phyloP scores from a whole-genome alignment of 2,888 invertebrate genomes.

The Xestia c-nigrum region DNA sequence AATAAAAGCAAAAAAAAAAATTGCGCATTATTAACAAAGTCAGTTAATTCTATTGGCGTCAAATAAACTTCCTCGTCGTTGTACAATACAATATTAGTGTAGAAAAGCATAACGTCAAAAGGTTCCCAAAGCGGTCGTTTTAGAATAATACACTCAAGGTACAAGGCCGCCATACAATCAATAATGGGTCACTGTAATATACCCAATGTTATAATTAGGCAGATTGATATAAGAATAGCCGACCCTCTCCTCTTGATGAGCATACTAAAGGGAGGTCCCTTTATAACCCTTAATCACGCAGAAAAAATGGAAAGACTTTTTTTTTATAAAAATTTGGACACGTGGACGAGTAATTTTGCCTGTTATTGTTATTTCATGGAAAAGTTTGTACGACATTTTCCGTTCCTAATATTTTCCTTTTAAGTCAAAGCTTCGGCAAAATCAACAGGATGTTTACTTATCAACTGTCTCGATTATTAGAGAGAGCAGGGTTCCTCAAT shows the following conservation, averaged over 20 bases:
- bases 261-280: conserved; percentile 4
- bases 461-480: neutral
- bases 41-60: no score
- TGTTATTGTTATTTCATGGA: neutral
- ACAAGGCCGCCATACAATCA: neutral
- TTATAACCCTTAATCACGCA: neutral
- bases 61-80: no score
- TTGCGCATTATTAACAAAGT: no score
- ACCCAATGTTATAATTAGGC: conserved; percentile 27
- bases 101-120: neutral
- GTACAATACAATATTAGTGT: no score
- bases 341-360: neutral
- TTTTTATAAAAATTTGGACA: neutral
- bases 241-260: conserved; percentile 14
- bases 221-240: conserved; percentile 21
- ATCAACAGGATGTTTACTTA: neutral
- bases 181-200: conserved; percentile 12
- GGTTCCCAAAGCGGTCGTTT: conserved; percentile 1
- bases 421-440: neutral
- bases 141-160: neutral
- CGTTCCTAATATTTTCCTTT: neutral
- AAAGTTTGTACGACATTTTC: neutral
- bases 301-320: neutral
- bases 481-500: neutral
- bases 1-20: no score